Evolutionary conservation across 92 coral and sea anemone genomes (phyloP), one percentile per base, ranked within the genome.

Genomic region (Micromussa lordhowensis): DNA sequence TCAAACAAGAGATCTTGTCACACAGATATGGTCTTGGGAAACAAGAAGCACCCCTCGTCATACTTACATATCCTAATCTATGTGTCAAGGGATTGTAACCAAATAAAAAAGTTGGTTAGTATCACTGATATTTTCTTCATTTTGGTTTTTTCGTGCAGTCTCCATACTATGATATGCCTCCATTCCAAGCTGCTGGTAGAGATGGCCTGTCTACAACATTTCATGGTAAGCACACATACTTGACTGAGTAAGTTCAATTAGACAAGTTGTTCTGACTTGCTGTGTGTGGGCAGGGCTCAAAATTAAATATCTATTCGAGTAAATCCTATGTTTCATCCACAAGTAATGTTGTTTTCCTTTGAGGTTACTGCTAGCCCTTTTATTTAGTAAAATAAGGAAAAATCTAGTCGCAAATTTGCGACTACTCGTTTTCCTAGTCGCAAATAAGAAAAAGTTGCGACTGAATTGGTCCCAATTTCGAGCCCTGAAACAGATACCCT

Each of bases 111-210:
- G 24, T 17, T 5, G 21, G 69, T 28, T n/a, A 19, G 9, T 34
- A 54, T 5, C 19, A 5, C 48, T 9, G 61, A 54, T 26, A 4
- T 66, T 59, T 58, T 21, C n/a, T 4, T 18, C 16, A 29, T 6
- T 70, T 66, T 28, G 24, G 53, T 14, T 48, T 66, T n/a, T 30
- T 6, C 55, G 15, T 63, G 40, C 81, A 91, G 94, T 89, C 94
- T 35, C 95, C 93, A 11, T 95, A 95, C 91, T 95, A 95, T 88
- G 96, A 95, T 68, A 85, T 95, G 89, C 91, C 94, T 32, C 77
- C 86, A 48, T 94, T 92, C 85, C 95, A 92, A 78, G 87, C 98
- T 35, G 91, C 91, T 32, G 93, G 95, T 16, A 88, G 98, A 75
- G 98, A 95, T 19, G 91, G 89, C 35, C 91, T 95, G 19, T 90